Conservation (phyloP, 2,113 vertebrate genomes). For the Rissa tridactyla region DNA sequence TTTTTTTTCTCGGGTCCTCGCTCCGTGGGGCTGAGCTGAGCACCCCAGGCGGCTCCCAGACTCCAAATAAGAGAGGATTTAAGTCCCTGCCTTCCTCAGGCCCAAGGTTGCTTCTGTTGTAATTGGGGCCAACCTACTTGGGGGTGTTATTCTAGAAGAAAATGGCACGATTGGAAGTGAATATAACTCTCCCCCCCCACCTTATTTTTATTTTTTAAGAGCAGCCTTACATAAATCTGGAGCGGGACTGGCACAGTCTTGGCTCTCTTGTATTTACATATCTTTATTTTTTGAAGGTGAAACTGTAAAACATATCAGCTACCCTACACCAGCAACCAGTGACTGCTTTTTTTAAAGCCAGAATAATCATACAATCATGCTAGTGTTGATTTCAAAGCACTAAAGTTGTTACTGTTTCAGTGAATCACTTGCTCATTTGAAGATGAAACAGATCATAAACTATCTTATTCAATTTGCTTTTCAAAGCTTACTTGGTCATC, state of each 20-base stretch:
- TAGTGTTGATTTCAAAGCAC: not conserved
- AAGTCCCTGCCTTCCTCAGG: not conserved
- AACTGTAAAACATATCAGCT: not conserved
- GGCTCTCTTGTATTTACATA: not conserved
- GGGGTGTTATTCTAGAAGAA: not conserved
- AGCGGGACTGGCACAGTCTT: not conserved
- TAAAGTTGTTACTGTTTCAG: not conserved
- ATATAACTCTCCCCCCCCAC: not conserved
- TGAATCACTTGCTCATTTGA: not conserved
- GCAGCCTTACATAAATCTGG: not conserved
- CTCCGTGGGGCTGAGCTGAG: not conserved
- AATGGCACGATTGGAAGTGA: not conserved
- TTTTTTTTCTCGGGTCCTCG: not conserved
- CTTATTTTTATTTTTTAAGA: not conserved
- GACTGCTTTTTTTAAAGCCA: not conserved
- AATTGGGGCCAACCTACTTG: fast-evolving
- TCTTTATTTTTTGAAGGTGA: not conserved
- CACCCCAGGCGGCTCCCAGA: not conserved
- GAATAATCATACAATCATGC: not conserved
- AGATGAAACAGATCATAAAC: not conserved
- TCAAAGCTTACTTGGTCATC: not conserved
- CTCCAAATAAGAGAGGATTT: not conserved
- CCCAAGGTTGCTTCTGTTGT: fast-evolving
- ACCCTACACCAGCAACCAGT: not conserved
- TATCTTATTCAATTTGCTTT: not conserved